A percentile compares a stretch with the other conserved stretches of the same genome.
Conservation (phyloP, 2,888 invertebrate genomes). For the Hemistola chrysoprasaria region DNA sequence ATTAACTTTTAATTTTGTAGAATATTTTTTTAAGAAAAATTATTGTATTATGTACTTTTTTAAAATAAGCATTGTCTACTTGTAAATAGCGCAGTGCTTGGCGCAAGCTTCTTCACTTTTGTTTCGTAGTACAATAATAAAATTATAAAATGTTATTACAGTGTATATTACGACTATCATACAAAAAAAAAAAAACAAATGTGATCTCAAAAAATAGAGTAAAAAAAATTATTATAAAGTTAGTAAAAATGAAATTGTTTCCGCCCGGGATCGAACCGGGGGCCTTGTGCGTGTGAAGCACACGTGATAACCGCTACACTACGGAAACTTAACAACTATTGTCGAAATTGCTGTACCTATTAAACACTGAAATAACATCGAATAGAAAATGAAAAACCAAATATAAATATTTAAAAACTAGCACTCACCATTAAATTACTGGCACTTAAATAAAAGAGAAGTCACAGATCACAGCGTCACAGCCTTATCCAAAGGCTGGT, state of each 20-base stretch:
- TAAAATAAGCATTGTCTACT: no score
- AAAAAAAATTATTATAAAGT: not conserved
- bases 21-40: conserved; percentile 17
- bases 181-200: no score
- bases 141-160: no score
- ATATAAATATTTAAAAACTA: conserved; percentile 1
- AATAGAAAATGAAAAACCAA: no score
- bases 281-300: conserved; percentile 90
- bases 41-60: no score
- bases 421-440: conserved; percentile 40
- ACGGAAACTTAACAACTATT: conserved; percentile 75
- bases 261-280: conserved; percentile 88
- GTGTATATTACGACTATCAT: no score
- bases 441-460: conserved; percentile 32
- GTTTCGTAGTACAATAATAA: no score
- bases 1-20: conserved; percentile 12
- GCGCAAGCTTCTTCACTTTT: no score
- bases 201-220: no score
- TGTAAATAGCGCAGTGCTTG: no score
- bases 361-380: no score
- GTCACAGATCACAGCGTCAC: conserved; percentile 42
- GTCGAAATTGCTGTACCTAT: conserved; percentile 1
- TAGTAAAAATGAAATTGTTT: conserved; percentile 68
- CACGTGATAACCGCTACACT: conserved; percentile 91
- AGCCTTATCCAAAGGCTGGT: conserved; percentile 50